These are phyloP conservation scores for Popillia japonica DNA, from an alignment of 1,140 invertebrate species.

Conservation along the genomic window DNA sequence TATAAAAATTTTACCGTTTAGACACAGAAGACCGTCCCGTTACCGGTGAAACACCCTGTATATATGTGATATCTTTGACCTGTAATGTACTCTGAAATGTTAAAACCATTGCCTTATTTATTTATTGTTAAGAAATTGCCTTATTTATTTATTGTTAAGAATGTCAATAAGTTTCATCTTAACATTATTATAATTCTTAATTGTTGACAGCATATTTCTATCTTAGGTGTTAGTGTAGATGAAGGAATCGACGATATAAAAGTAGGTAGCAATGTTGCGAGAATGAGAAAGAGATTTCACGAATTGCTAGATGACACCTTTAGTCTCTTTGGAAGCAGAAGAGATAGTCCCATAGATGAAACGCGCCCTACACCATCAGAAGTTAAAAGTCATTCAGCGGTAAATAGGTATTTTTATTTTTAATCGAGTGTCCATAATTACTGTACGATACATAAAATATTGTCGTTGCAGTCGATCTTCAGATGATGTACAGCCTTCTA, in stretches of 20 bases:
- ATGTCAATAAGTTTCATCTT: too few species aligned
- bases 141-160: too few species aligned
- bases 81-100: too few species aligned
- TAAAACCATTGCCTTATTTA: too few species aligned
- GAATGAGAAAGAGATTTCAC: slow-evolving; percentile 70
- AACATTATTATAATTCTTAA: not conserved
- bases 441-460: not conserved
- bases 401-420: slow-evolving; percentile 60
- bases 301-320: slow-evolving; percentile 74
- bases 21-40: too few species aligned
- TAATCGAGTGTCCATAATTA: not conserved
- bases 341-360: slow-evolving; percentile 60
- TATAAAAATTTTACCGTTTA: too few species aligned
- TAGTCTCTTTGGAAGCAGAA: slow-evolving; percentile 68
- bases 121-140: too few species aligned
- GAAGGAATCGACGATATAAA: slow-evolving; percentile 53
- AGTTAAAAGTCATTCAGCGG: slow-evolving; percentile 62
- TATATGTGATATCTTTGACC: too few species aligned
- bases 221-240: slow-evolving; percentile 54
- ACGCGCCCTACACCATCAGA: slow-evolving; percentile 49
- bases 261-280: slow-evolving; percentile 60
- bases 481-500: slow-evolving; percentile 42
- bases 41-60: too few species aligned
- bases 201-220: not conserved
- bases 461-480: slow-evolving; percentile 32